Evolutionary conservation across 2,888 invertebrate species (phyloP), one percentile per base, ranked within the genome.

Genomic region (Odontomyia ornata): DNA sequence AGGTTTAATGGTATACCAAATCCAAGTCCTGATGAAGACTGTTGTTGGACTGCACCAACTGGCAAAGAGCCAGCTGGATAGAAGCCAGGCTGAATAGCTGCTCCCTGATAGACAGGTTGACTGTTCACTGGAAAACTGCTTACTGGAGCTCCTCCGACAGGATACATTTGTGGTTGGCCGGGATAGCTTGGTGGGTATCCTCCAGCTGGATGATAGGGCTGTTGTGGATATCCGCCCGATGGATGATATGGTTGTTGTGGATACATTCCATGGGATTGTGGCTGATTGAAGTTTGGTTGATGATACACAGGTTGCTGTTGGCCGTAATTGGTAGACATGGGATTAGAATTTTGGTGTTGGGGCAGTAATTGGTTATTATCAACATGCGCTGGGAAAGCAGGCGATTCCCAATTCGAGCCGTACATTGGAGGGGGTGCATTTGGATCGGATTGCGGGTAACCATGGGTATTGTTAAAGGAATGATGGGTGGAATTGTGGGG

Each of bases 21-120:
- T 67, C 86, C 86, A 77, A 83, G 82, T 52, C 86, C 86, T 0
- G 86, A 85, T 0, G 85, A 85, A 13, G 84, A 82, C 76, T 83
- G 82, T 62, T 84, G 62, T n/a, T 75, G 75, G 11, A 47, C 25
- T 43, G 60, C 60, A 21, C 73, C 73, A 60, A 73, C 60, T n/a
- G 79, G 79, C 23, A 77, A 28, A 28, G 78, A 65, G 25, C 79
- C 79, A 28, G 77, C 79, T 47, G 79, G 77, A 77, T 79, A 78
- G 25, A 62, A 76, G 18, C 79, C 79, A 30, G 79, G 77, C 43
- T 69, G 71, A 73, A 78, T 46, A n/a, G 73, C 43, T 18, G 71
- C 18, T 3, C 77, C 77, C 30, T 72, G 69, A 60, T 64, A 79
- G 25, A 77, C 73, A 15, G 77, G 79, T 15, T 60, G 64, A 62